Base-by-base conservation (phyloP, 2,113 vertebrate genomes). In the Osmerus eperlanus region DNA sequence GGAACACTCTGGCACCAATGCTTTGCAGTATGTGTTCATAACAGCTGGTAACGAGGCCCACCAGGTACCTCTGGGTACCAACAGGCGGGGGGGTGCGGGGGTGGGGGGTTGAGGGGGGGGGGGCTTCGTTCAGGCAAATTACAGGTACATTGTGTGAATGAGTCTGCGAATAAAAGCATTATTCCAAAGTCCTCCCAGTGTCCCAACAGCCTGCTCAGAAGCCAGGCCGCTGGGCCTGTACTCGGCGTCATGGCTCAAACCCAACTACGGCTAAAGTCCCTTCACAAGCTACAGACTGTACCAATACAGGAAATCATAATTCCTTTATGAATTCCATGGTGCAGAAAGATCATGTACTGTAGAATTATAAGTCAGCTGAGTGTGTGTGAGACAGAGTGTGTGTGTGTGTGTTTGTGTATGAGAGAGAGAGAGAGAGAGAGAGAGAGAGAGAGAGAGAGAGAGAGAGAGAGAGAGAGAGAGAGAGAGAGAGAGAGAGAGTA, bases 271-370 rank as follows among this genome's bases (percentile, higher is more conserved):
- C 53, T 32, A 61, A 74, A 81, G 28, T 19, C 64, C 32, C 62
- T 1, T 28, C 53, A 65, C 53, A 54, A 32, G 29, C 29, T 62
- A 12, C 23, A 53, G 47, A n/a, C 53, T 72, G 51, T 18, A 58
- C 54, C 62, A 21, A 41, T 58, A 56, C 63, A 56, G 55, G 12
- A 56, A 72, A 56, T 41, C 68, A 23, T 70, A 47, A 64, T 28
- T 29, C 53, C 2, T 73, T 76, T 53, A 25, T 69, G 68, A 87
- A 74, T 75, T 86, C 77, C 78, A 72, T 41, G 13, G 19, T 0
- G 56, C 66, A 1, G 73, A 72, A 75, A 23, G 18, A 36, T 70
- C 55, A 66, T 81, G 62, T 65, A 51, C 70, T 67, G 65, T 4
- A 32, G 62, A 32, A 32, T 32, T 32, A 32, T 32, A 5, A 32